A percentile compares a stretch with the other conserved stretches of the same genome.
Conservation (phyloP, 2,113 vertebrate genomes). For the Brachyhypopomus gauderio region DNA sequence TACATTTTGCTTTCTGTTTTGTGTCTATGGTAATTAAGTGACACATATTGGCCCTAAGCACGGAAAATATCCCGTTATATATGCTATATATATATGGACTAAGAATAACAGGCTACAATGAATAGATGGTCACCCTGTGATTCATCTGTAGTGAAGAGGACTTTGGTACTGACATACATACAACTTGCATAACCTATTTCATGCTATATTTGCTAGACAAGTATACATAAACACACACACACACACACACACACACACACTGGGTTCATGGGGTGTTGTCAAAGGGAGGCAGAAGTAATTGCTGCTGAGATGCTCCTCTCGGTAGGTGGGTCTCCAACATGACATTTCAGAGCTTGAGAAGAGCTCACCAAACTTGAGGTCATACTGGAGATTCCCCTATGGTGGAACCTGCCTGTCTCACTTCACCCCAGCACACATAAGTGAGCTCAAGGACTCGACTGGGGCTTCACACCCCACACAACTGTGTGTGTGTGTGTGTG, state of each 20-base stretch:
- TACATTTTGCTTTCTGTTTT: no score
- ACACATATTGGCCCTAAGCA: no score
- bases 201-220: not conserved
- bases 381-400: slow-evolving; percentile 30
- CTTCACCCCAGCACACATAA: slow-evolving; percentile 7
- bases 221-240: not conserved
- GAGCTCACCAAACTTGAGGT: slow-evolving; percentile 35
- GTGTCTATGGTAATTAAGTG: no score
- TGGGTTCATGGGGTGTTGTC: slow-evolving; percentile 20
- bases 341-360: slow-evolving; percentile 33
- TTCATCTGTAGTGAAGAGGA: no score
- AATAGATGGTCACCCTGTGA: no score
- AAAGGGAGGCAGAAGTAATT: slow-evolving; percentile 29
- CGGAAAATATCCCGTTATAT: no score
- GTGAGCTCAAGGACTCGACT: slow-evolving; percentile 11
- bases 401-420: slow-evolving; percentile 14
- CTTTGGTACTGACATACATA: no score
- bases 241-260: not conserved
- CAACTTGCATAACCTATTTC: not conserved
- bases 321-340: slow-evolving; percentile 26
- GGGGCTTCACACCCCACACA: not conserved
- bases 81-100: no score
- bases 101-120: no score
- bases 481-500: no score
- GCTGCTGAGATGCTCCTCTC: slow-evolving; percentile 35